Evolutionary conservation across 2,888 invertebrate species (phyloP), one percentile per base, ranked within the genome.

Genomic region (Cantharis rufa): DNA sequence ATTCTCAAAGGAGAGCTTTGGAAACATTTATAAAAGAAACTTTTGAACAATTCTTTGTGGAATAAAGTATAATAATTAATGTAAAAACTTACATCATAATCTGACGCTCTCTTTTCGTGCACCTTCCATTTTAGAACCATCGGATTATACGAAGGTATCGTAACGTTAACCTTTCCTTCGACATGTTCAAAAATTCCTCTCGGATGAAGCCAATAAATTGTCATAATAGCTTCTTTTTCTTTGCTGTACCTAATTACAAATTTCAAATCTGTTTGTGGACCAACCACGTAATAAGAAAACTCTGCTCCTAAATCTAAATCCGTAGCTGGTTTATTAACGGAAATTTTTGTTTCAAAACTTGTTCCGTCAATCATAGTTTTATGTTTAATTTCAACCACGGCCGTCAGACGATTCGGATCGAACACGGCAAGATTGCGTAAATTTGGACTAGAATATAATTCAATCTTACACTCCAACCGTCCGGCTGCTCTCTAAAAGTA

Each of bases 61-160:
- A 81, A 81, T 79, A 24, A 66, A 81, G 77, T 81, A 76, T 81
- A 81, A 82, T 83, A 83, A 84, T 84, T 83, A 83, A 84, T 84
- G 83, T 80, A 82, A 82, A 83, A 77, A 79, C 89, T 89, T 87
- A 94, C 94, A 87, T 93, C 92, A 84, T 92, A 96, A 82, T 94
- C 93, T 72, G 91, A 91, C 0, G 89, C 87, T 66, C 89, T 89
- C 82, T 94, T 93, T 85, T 95, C 95, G 32, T 90, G 91, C 10
- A 95, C 88, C 81, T 92, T 92, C 0, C 92, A 88, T 70, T 91
- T 90, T 1, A 93, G 86, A 0, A 92, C 88, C 88, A 94, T 92
- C 0, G 95, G 94, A 74, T 92, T 92, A 79, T 94, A 91, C 0
- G 93, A 92, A 0, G 95, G 95, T 66, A 95, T 89, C 0, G 94